Conservation (phyloP, 2,113 vertebrate species). For the Sigmodon hispidus region DNA sequence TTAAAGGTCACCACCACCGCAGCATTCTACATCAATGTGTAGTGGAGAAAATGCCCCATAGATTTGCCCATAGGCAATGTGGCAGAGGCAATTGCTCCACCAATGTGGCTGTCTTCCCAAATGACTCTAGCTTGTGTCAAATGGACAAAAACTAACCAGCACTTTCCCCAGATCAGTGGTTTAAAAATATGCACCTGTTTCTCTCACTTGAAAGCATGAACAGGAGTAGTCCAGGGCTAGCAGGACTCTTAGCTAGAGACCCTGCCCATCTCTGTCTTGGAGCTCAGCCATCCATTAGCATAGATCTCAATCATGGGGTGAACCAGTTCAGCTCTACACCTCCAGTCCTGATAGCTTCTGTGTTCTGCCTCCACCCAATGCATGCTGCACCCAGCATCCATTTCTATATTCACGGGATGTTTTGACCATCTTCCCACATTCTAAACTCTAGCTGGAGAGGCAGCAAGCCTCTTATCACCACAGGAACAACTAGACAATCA, state of each 20-base stretch:
- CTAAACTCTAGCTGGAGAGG: neutral
- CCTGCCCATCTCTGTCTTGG: neutral
- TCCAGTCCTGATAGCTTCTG: neutral
- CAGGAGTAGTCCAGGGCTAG: neutral
- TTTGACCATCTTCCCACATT: too few species aligned
- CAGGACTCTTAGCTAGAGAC: neutral
- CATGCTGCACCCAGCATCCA: neutral
- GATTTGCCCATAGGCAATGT: neutral
- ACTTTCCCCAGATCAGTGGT: neutral
- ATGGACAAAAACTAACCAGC: neutral
- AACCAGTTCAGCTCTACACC: too few species aligned
- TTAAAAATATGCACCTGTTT: neutral
- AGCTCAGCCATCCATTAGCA: neutral
- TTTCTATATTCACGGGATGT: accelerated
- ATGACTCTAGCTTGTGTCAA: neutral
- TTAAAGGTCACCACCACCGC: neutral
- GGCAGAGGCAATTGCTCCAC: neutral
- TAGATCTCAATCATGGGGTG: neutral
- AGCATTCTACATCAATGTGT: neutral
- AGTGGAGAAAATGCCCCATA: neutral
- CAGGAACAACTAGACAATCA: neutral
- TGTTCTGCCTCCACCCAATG: neutral
- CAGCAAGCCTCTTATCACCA: too few species aligned
- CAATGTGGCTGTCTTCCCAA: neutral
- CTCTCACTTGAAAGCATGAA: neutral